A percentile compares a stretch with the other conserved stretches of the same genome.
Conservation (phyloP, 2,113 vertebrate genomes). For the Pangasianodon hypophthalmus region DNA sequence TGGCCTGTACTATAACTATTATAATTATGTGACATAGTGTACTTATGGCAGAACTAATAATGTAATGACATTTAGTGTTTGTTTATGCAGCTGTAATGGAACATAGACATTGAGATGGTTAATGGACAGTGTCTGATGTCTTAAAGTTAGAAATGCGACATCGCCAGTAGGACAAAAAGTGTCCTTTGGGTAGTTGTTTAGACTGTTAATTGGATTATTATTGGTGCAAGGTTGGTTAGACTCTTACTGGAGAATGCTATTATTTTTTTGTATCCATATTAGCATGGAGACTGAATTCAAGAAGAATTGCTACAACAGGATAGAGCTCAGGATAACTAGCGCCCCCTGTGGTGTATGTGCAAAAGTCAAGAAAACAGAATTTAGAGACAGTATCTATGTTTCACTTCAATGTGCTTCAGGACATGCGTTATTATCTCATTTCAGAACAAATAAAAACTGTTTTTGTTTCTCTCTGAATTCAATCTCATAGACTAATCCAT, state of each 20-base stretch:
- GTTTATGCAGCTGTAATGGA: slow-evolving; percentile 21
- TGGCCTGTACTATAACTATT: slow-evolving; percentile 3
- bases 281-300: slow-evolving; percentile 11
- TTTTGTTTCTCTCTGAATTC: slow-evolving; percentile 20
- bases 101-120: slow-evolving; percentile 30
- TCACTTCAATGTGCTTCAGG: slow-evolving; percentile 16
- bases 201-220: slow-evolving; percentile 33
- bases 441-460: slow-evolving; percentile 28
- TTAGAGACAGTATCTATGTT: neutral
- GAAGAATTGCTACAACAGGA: neutral
- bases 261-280: slow-evolving; percentile 5
- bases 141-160: slow-evolving; percentile 27
- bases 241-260: slow-evolving; percentile 26
- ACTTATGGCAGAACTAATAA: slow-evolving; percentile 40
- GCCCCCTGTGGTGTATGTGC: slow-evolving; percentile 4
- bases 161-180: slow-evolving; percentile 31
- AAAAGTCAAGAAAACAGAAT: neutral
- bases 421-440: slow-evolving; percentile 9
- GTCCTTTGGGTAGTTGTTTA: slow-evolving; percentile 37
- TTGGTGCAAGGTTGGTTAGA: slow-evolving; percentile 31
- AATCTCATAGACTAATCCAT: slow-evolving; percentile 18
- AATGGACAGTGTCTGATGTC: slow-evolving; percentile 40
- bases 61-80: slow-evolving; percentile 24
- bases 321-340: neutral
- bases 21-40: slow-evolving; percentile 31